phyloP scores from a whole-genome alignment of 1,140 invertebrate genomes.

The Ostrea denselamellosa region DNA sequence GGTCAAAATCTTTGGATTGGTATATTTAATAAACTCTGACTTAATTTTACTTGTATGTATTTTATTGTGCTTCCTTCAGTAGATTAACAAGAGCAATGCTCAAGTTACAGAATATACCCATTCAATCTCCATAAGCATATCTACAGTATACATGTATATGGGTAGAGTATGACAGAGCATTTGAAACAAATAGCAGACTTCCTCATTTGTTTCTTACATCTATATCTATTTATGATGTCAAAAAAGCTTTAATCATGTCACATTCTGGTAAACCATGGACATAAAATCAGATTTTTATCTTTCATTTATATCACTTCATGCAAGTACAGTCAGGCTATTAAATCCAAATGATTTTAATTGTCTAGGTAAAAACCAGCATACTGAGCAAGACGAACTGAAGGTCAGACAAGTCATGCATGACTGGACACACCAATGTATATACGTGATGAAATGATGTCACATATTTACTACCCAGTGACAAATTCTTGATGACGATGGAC shows the following conservation, averaged over 20 bases:
- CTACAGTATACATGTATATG: too few species aligned
- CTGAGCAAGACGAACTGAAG: neutral
- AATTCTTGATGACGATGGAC: neutral
- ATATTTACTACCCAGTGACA: neutral
- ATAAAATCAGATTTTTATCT: neutral
- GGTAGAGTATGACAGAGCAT: too few species aligned
- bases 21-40: too few species aligned
- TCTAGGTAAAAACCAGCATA: neutral
- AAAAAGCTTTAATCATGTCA: neutral
- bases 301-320: neutral
- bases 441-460: slow-evolving; percentile 8
- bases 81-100: too few species aligned
- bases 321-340: neutral
- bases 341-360: neutral
- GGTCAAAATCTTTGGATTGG: too few species aligned
- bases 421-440: neutral
- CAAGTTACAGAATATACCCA: too few species aligned
- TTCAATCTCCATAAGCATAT: too few species aligned
- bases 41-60: too few species aligned
- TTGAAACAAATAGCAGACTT: too few species aligned
- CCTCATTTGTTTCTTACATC: too few species aligned
- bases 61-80: too few species aligned
- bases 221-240: too few species aligned
- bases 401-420: neutral
- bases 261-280: neutral